Conservation (phyloP, 2,797 vertebrate genomes). For the Crenichthys baileyi region DNA sequence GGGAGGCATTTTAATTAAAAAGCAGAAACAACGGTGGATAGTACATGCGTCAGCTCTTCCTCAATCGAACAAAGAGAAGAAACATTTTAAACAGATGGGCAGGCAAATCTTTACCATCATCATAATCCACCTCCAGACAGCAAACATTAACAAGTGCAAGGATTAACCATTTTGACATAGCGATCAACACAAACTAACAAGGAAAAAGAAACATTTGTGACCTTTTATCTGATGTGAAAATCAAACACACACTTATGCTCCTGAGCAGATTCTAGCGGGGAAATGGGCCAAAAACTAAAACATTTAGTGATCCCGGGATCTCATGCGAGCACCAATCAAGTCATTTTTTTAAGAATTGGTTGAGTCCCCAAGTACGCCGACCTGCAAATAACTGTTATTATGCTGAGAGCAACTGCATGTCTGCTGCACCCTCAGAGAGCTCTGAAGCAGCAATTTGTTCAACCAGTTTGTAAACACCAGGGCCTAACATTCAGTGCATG, state of each 20-base stretch:
- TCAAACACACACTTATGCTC: not conserved
- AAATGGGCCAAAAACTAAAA: not conserved
- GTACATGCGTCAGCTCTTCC: conserved; percentile 26
- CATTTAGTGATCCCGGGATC: not conserved
- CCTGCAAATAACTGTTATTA: not conserved
- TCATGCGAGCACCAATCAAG: not conserved
- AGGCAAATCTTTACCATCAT: conserved; percentile 13
- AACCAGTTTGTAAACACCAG: not conserved
- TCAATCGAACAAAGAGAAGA: conserved; percentile 26
- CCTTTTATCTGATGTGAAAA: not conserved
- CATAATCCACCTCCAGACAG: not conserved
- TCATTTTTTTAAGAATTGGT: not conserved
- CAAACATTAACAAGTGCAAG: not conserved
- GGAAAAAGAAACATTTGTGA: not conserved
- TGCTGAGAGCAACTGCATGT: not conserved
- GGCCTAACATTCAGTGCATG: not conserved
- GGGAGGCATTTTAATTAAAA: conserved; percentile 41
- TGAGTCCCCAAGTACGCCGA: too few species aligned
- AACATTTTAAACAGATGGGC: conserved; percentile 36
- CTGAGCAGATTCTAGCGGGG: not conserved
- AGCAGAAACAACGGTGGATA: conserved; percentile 18
- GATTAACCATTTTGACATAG: not conserved
- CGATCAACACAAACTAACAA: not conserved
- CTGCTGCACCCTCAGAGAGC: not conserved
- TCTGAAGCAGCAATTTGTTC: not conserved